A percentile compares a stretch with the other conserved stretches of the same genome.
Evolutionary conservation across 2,797 vertebrate genomes (phyloP).

Genomic region (Capromys pilorides): DNA sequence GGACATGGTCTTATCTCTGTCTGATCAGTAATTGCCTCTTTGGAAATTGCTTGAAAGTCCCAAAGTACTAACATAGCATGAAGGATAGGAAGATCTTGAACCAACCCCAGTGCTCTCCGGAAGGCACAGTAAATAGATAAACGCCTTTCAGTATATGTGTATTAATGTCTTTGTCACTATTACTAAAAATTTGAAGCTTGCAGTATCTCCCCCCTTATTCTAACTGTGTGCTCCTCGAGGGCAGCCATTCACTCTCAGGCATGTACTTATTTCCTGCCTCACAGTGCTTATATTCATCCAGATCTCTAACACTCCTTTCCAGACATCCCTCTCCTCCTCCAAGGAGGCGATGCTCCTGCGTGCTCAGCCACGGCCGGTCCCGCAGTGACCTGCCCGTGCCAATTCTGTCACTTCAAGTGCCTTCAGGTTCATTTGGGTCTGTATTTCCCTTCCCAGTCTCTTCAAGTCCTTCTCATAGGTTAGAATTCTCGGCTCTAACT

Average conservation of each 20-base stretch:
- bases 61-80: not conserved
- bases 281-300: not conserved
- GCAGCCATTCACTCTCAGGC: constrained; percentile 50
- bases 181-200: not conserved
- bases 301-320: constrained; percentile 1
- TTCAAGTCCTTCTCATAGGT: not conserved
- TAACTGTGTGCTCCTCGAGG: constrained; percentile 66
- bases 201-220: constrained; percentile 57
- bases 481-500: not conserved
- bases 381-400: not conserved
- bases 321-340: not conserved
- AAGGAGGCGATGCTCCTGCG: not conserved
- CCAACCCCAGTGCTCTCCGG: not conserved
- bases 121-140: not conserved
- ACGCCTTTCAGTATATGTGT: not conserved
- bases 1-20: not conserved
- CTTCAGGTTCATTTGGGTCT: constrained; percentile 8
- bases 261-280: constrained; percentile 19
- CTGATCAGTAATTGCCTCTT: not conserved
- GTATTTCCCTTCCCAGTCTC: rapidly evolving
- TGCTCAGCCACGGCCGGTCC: not conserved
- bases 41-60: constrained; percentile 21
- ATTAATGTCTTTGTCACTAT: not conserved
- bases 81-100: not conserved
- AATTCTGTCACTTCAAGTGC: not conserved